Base-by-base conservation (phyloP, 2,888 invertebrate species). In the Fragum whitleyi region DNA sequence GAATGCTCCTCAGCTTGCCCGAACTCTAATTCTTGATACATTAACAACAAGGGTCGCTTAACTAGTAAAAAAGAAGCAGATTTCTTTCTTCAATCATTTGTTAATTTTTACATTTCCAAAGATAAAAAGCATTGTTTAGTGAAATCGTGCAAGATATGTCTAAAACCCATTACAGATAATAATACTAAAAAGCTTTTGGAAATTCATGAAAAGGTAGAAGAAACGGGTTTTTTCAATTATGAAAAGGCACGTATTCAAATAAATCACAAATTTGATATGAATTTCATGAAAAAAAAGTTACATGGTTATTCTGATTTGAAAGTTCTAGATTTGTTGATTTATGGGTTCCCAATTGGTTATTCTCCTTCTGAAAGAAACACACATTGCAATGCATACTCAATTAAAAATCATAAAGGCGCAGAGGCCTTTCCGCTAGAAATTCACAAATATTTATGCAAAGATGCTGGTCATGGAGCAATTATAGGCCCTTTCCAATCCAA, bases 331-430 rank as follows among this genome's bases (percentile, higher is more conserved):
- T 62, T 73, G 2, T 29, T 73, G 28, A 39, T 32, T 61, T 73
- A 36, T 73, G 47, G 73, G 2, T 73, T 73, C 23, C 62, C 73
- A 29, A 23, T 73, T 16, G 62, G 73, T 9, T 61, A 47, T 29
- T 28, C 32, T 14, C n/a, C 26, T 11, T 1, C 9, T 3, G 61
- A 28, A 19, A 1, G 28, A 29, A 61, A 26, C 7, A 7, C 19
- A 3, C 3, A 36, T 6, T 9, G 9, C 9, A 36, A 36, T 9
- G 19, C 2, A 7, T 9, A 5, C 2, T 3, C 2, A 28, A 11
- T 29, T 29, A 61, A 29, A 61, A 61, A 61, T 29, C 32, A 61
- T 19, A 61, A 61, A 61, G 61, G 61, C 29, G 61, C 3, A 6
- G 57, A 21, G 14, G 26, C 3, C 14, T 57, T 9, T 57, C 23